phyloP scores from a whole-genome alignment of 1,140 invertebrate species.

The Oncopodura yosiiana region DNA sequence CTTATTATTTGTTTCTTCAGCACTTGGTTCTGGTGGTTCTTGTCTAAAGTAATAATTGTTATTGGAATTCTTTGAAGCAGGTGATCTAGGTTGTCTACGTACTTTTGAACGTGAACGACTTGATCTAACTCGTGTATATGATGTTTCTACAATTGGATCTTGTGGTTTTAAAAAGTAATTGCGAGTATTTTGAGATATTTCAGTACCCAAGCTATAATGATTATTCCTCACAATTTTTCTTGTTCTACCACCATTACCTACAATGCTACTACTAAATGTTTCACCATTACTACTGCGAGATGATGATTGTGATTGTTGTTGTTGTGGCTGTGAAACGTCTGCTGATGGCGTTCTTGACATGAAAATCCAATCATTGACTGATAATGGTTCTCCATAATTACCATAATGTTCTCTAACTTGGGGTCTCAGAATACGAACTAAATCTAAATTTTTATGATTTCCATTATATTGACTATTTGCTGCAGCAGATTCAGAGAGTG shows the following conservation, averaged over 20 bases:
- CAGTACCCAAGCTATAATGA: background rate
- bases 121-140: conserved; percentile 19
- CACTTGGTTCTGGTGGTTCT: background rate
- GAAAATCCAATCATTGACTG: conserved; percentile 44
- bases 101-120: background rate
- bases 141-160: no score
- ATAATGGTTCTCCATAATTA: conserved; percentile 27
- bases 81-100: background rate
- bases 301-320: no score
- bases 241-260: background rate
- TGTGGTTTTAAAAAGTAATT: no score
- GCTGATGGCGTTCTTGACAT: conserved; percentile 65
- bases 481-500: conserved; percentile 25
- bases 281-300: no score
- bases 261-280: no score
- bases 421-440: conserved; percentile 29
- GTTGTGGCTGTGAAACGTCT: background rate
- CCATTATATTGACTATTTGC: conserved; percentile 14
- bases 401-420: conserved; percentile 32
- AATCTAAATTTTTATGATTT: conserved; percentile 23
- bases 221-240: background rate
- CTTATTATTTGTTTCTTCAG: no score
- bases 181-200: conserved; percentile 3
- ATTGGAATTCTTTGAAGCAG: conserved; percentile 6
- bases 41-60: conserved; percentile 18